Conservation (phyloP, 2,797 vertebrate species). For the Enteromius radiatus region DNA sequence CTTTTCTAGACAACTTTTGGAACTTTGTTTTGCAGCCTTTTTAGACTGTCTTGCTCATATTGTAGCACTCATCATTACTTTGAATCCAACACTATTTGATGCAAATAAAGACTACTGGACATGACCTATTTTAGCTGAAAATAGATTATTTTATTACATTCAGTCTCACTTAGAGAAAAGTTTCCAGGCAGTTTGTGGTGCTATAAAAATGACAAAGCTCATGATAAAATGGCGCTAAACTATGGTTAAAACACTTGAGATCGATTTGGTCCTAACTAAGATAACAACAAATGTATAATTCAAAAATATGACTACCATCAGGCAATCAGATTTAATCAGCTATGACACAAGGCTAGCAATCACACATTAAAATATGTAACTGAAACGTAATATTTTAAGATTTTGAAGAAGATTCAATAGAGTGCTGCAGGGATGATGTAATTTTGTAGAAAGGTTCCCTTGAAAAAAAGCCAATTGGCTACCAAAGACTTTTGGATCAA, state of each 20-base stretch:
- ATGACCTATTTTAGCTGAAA: neutral
- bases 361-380: slow-evolving; percentile 5
- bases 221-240: neutral
- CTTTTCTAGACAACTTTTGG: neutral
- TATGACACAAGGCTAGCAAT: neutral
- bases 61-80: neutral
- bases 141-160: neutral
- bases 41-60: neutral
- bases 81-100: neutral
- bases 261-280: neutral
- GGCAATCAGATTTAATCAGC: neutral
- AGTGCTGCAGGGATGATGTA: neutral
- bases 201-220: neutral
- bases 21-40: neutral
- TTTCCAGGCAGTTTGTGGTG: neutral
- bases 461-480: neutral
- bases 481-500: neutral
- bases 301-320: neutral
- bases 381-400: slow-evolving; percentile 19
- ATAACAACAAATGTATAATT: neutral
- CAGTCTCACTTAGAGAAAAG: too few species aligned
- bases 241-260: neutral
- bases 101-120: neutral
- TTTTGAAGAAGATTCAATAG: neutral
- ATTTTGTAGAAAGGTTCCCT: neutral